These are phyloP conservation scores for Drosophila arawakana DNA, from an alignment of 1,140 invertebrate species.

Conservation along the genomic window DNA sequence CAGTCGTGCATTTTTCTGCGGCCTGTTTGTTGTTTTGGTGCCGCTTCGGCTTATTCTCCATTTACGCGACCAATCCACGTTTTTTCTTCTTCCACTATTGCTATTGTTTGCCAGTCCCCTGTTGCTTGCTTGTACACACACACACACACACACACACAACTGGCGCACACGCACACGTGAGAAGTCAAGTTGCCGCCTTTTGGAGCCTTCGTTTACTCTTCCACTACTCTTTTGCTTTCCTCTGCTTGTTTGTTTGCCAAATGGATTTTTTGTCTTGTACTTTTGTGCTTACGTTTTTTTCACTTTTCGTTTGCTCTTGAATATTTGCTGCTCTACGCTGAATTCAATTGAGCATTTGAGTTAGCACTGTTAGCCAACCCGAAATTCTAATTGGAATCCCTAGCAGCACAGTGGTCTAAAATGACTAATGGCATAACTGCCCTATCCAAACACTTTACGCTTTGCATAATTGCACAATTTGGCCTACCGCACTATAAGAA, in stretches of 20 bases:
- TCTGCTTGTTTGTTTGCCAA: constrained; percentile 65
- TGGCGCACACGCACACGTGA: constrained; percentile 11
- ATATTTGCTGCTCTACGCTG: constrained; percentile 44
- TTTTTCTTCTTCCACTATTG: constrained; percentile 26
- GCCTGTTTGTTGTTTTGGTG: constrained; percentile 56
- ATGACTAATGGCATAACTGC: not conserved
- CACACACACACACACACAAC: constrained; percentile 4
- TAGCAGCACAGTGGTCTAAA: not conserved
- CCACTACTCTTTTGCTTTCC: constrained; percentile 18
- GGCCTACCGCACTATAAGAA: not conserved
- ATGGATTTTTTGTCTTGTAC: constrained; percentile 48
- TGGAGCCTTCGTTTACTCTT: constrained; percentile 48
- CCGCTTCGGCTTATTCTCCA: constrained; percentile 42
- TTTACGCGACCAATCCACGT: constrained; percentile 58
- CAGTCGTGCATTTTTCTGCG: constrained; percentile 58
- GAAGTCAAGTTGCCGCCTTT: constrained; percentile 58
- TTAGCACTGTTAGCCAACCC: not conserved
- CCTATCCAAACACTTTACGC: not conserved
- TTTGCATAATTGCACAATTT: not conserved
- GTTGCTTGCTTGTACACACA: constrained; percentile 36
- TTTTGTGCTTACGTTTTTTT: constrained; percentile 18
- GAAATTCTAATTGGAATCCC: not conserved
- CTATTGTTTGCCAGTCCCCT: constrained; percentile 49
- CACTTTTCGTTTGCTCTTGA: constrained; percentile 45
- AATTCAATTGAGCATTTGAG: constrained; percentile 7